Evolutionary conservation across 2,797 vertebrate genomes (phyloP), one percentile per base, ranked within the genome.

Genomic region (Ara ararauna): DNA sequence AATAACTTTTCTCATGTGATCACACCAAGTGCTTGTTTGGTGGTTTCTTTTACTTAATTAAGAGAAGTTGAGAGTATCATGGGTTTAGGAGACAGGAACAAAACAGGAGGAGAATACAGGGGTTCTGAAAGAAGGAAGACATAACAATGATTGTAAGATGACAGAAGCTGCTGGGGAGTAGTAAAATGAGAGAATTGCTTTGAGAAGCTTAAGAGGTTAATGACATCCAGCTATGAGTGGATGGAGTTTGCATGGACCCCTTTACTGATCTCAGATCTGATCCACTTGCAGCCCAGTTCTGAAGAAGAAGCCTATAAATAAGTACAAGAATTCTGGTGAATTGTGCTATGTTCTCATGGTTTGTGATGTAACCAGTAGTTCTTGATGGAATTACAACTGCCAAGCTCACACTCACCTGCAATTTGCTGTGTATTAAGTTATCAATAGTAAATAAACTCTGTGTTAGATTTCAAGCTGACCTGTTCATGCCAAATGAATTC

Each of bases 381-480:
- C 62, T 73, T 92, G 68, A 85, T 90, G 76, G 90, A 94, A 90
- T 92, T 96, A 94, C 67, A 94, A 30, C 85, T 5, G 2, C 51
- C n/a, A 42, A 79, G 51, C 54, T 94, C 67, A 51, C 26, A 23
- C n/a, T 96, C 91, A 95, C 91, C 87, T 96, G 95, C 56, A 90
- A 18, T 87, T 92, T 87, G 42, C 61, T 92, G 78, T 94, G 50
- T 93, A 95, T 95, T 89, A 83, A 68, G 36, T 96, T 96, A 91
- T 93, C 78, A 92, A 73, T 85, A 80, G 68, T 90, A 96, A 95
- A 94, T 95, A 95, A 97, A 92, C 72, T 2, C 1, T 27, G 50
- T 93, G 91, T 96, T 94, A 70, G 58, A 85, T 96, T 96, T 92
- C 88, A 87, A 21, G 62, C 38, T 87, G 88, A 91, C 73, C 76